phyloP scores from a whole-genome alignment of 1,140 invertebrate species.

The Caenorhabditis inopinata region DNA sequence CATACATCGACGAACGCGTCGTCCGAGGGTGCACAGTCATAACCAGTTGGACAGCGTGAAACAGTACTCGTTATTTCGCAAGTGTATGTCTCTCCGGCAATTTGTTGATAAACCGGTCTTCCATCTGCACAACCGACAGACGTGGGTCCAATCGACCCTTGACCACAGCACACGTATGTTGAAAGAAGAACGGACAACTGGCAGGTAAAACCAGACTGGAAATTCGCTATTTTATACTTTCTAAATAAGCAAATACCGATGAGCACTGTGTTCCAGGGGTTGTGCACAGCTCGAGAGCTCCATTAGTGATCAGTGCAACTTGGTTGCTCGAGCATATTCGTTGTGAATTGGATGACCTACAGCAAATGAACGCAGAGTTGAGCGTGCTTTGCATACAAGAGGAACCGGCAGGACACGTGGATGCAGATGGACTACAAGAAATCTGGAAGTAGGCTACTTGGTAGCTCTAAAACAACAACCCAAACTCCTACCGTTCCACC shows the following conservation, averaged over 20 bases:
- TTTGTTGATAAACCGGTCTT: neutral
- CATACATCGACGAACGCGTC: slow-evolving; percentile 24
- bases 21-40: slow-evolving; percentile 39
- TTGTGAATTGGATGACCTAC: neutral
- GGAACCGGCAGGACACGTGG: neutral
- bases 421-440: neutral
- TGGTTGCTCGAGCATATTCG: neutral
- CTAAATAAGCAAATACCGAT: neutral
- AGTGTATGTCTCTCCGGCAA: slow-evolving; percentile 29
- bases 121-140: neutral
- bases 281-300: neutral
- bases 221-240: neutral
- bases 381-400: slow-evolving; percentile 8
- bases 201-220: neutral
- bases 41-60: slow-evolving; percentile 34
- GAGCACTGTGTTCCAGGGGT: slow-evolving; percentile 2
- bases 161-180: neutral
- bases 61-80: slow-evolving; percentile 12
- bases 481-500: neutral
- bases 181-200: neutral
- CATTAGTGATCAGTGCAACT: neutral
- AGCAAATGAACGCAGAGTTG: neutral
- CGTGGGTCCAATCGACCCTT: neutral
- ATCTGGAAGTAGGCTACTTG: neutral
- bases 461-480: neutral